Percentiles rank a stretch among this genome's conserved stretches.
Conservation (phyloP, 2,888 invertebrate genomes). For the Mesoligia furuncula region DNA sequence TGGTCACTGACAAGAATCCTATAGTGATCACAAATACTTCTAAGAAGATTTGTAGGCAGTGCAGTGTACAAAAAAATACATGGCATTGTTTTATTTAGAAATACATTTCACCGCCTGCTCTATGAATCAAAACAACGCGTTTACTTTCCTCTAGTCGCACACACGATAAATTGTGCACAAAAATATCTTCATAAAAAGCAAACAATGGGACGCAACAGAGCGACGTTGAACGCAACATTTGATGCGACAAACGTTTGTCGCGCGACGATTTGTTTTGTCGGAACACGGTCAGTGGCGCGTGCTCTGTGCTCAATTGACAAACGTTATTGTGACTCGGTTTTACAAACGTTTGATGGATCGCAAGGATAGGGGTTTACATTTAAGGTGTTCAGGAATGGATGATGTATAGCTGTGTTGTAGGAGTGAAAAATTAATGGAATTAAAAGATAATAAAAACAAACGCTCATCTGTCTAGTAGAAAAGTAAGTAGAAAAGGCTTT, state of each 20-base stretch:
- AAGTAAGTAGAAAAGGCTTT: neutral
- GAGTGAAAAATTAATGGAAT: slow-evolving; percentile 6
- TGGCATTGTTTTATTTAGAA: slow-evolving; percentile 8
- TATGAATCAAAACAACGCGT: slow-evolving; percentile 49
- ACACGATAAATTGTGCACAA: slow-evolving; percentile 60
- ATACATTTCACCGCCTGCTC: slow-evolving; percentile 12
- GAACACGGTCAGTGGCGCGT: slow-evolving; percentile 61
- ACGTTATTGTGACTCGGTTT: slow-evolving; percentile 49
- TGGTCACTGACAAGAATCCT: neutral
- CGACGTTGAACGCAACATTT: slow-evolving; percentile 65
- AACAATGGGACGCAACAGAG: slow-evolving; percentile 62
- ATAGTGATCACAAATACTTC: too few relatives aligned
- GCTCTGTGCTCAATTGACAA: slow-evolving; percentile 53
- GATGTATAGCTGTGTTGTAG: slow-evolving; percentile 8
- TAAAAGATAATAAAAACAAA: slow-evolving; percentile 18
- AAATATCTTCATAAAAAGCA: slow-evolving; percentile 62
- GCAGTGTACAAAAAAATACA: neutral
- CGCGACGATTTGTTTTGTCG: slow-evolving; percentile 59
- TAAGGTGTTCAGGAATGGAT: slow-evolving; percentile 22
- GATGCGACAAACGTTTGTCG: slow-evolving; percentile 61
- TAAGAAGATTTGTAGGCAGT: neutral
- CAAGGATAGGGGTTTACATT: slow-evolving; percentile 27
- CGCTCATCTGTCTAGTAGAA: neutral
- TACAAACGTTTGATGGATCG: slow-evolving; percentile 54
- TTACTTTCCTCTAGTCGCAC: slow-evolving; percentile 41